Base-by-base conservation (phyloP, 2,797 vertebrate genomes). In the Eidolon dupreanum region DNA sequence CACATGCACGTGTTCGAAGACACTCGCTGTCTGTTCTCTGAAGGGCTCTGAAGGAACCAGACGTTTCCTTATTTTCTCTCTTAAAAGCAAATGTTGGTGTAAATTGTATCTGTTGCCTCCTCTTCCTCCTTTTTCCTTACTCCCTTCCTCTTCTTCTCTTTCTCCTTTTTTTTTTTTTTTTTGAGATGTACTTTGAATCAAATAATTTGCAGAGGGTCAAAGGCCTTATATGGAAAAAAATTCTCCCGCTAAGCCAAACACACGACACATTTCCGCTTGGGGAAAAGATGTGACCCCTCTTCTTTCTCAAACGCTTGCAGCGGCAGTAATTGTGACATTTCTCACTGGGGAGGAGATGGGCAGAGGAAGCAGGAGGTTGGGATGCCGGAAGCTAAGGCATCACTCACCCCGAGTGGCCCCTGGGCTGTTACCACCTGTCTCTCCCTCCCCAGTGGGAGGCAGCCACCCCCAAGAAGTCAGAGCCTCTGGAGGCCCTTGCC, bases 261-360 rank as follows among this genome's bases (percentile, higher is more conserved):
- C 11, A 9, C 0, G 2, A 1, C 1, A 6, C 20, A 2, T 7
- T 24, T 33, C 55, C 46, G 3, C 38, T 8, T 0, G 5, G 75
- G 70, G 51, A 55, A 46, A 46, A 10, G 31, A 20, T 6, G 1
- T 3, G 1, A 5, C 15, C n/a, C 55, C n/a, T 3, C 24, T 8
- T 24, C 6, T 0, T 38, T 38, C 41, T 49, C 66, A 19, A 10
- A 43, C 12, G 15, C 0, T 1, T 1, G 38, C 15, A 7, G 46
- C 20, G 2, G 11, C 17, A 0, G 31, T 8, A 2, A 31, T 51
- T 4, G 51, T 22, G 53, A 7, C 0, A 5, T 41, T 46, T 51
- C 41, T 8, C 8, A 12, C 15, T 1, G 0, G 2, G 26, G 26
- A 6, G 28, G 8, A 1, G 36, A 8, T 0, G 6, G 51, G 15